Percentiles rank a stretch among this genome's conserved stretches.
Conservation (phyloP, 2,888 invertebrate genomes). For the Sepiola atlantica region DNA sequence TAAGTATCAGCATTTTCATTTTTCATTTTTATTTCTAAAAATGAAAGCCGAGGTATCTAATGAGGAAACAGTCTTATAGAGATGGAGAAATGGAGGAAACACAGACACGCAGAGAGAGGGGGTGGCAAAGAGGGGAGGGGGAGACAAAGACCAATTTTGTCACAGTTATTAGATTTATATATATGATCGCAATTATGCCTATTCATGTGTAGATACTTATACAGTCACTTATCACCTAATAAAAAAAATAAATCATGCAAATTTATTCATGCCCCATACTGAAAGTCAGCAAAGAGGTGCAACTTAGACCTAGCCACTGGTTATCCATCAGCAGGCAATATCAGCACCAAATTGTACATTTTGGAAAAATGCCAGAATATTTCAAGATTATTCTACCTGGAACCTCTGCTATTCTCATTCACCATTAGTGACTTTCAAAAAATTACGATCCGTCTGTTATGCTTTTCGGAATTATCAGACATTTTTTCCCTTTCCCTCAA, state of each 20-base stretch:
- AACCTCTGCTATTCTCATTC: slow-evolving; percentile 4
- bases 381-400: not conserved
- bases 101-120: too few species aligned
- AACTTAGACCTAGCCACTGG: not conserved
- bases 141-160: too few species aligned
- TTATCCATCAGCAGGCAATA: not conserved
- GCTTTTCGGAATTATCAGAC: not conserved
- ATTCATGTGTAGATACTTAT: too few species aligned
- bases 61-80: too few species aligned
- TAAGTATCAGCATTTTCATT: too few species aligned
- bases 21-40: too few species aligned
- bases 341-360: not conserved
- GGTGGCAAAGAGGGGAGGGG: too few species aligned
- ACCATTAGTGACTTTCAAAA: not conserved
- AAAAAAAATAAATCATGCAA: not conserved
- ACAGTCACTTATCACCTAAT: not conserved
- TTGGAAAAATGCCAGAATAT: not conserved
- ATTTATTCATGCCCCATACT: not conserved
- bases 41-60: too few species aligned
- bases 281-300: not conserved
- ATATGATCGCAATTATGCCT: too few species aligned
- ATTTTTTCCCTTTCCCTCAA: not conserved
- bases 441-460: not conserved
- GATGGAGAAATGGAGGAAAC: too few species aligned
- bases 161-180: too few species aligned